phyloP scores from a whole-genome alignment of 2,113 vertebrate genomes.

The Serilophus lunatus region DNA sequence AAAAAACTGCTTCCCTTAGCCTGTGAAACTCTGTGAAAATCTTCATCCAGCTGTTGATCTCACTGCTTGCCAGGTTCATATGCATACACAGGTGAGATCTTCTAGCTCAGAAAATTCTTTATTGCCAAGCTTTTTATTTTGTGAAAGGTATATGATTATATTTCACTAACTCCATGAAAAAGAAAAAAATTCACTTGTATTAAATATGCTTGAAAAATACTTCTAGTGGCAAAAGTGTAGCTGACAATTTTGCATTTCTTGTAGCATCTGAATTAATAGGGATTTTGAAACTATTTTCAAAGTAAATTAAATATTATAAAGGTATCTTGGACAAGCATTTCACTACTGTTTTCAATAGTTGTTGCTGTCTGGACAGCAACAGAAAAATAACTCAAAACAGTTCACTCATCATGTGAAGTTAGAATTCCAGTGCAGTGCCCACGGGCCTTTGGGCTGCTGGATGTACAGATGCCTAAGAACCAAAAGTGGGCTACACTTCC shows the following conservation, averaged over 20 bases:
- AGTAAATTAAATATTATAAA: not conserved
- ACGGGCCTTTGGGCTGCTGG: not conserved
- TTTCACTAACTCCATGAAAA: not conserved
- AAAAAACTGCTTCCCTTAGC: fast-evolving
- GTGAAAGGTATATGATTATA: not conserved
- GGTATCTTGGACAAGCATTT: not conserved
- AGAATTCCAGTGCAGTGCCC: not conserved
- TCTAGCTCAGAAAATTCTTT: not conserved
- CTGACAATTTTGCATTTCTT: not conserved
- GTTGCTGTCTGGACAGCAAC: not conserved
- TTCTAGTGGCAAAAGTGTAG: not conserved
- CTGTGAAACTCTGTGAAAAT: not conserved
- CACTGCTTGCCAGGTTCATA: fast-evolving
- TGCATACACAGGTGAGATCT: not conserved
- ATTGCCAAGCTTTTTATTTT: not conserved
- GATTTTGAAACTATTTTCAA: not conserved
- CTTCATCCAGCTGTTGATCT: not conserved
- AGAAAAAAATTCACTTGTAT: not conserved
- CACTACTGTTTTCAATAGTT: not conserved
- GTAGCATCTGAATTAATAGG: not conserved
- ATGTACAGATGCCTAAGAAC: not conserved
- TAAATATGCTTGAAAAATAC: not conserved
- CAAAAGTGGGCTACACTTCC: not conserved
- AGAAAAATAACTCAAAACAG: not conserved
- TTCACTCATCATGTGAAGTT: not conserved